phyloP scores from a whole-genome alignment of 2,797 vertebrate species.

The Acropternis orthonyx region DNA sequence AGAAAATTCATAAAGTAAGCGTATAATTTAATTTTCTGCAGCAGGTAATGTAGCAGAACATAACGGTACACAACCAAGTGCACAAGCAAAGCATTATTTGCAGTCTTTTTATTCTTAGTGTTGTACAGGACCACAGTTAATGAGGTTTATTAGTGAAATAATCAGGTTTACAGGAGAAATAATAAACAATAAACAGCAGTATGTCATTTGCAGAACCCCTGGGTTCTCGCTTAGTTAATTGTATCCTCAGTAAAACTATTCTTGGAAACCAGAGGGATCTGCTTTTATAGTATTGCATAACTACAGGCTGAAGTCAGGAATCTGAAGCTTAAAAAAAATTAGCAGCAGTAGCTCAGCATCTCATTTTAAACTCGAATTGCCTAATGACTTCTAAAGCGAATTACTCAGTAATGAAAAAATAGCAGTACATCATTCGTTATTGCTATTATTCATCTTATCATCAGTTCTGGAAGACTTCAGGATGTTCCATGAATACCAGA shows the following conservation, averaged over 20 bases:
- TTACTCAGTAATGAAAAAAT: slow-evolving; percentile 25
- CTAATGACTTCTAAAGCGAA: slow-evolving; percentile 21
- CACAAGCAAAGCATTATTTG: background rate
- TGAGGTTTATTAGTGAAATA: slow-evolving; percentile 11
- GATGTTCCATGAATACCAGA: background rate
- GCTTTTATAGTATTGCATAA: background rate
- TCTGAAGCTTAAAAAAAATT: background rate
- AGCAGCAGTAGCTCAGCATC: background rate
- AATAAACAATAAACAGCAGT: background rate
- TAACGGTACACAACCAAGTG: background rate
- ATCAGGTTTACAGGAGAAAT: background rate
- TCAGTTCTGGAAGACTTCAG: slow-evolving; percentile 19
- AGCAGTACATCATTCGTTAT: background rate
- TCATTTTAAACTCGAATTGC: slow-evolving; percentile 14
- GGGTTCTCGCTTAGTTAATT: slow-evolving; percentile 8
- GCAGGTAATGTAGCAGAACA: slow-evolving; percentile 15
- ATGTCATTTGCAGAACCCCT: background rate
- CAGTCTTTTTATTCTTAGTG: background rate
- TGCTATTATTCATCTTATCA: slow-evolving; percentile 2
- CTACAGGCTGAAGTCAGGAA: background rate
- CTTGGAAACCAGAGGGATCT: slow-evolving; percentile 30
- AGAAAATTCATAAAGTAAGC: slow-evolving; percentile 20
- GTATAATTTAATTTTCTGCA: slow-evolving; percentile 34
- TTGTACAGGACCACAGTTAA: background rate
- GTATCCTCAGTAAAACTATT: background rate